These are phyloP conservation scores for Echinops telfairi DNA, from an alignment of 2,113 vertebrate genomes.

Conservation along the genomic window DNA sequence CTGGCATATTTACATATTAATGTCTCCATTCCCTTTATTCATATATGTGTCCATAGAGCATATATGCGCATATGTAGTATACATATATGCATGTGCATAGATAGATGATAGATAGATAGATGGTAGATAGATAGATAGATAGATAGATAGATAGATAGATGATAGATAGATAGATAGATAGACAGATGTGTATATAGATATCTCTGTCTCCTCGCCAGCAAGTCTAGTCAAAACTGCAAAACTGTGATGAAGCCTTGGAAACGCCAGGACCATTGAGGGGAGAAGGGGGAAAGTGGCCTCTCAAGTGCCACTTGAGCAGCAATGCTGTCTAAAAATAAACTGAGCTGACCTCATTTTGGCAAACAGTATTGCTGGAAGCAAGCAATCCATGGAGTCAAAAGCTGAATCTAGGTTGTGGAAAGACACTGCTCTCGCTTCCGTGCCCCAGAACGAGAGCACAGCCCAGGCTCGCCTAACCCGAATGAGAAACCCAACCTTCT, in stretches of 20 bases:
- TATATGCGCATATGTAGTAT: neutral
- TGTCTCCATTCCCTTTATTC: neutral
- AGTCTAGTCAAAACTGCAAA: neutral
- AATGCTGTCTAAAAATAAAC: neutral
- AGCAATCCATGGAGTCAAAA: neutral
- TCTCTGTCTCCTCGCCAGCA: neutral
- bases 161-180: no score
- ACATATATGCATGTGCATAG: no score
- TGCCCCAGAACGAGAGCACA: neutral
- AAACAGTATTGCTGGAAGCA: neutral
- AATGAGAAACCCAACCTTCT: neutral
- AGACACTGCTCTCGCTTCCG: neutral
- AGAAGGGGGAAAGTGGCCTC: neutral
- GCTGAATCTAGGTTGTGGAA: neutral
- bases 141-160: no score
- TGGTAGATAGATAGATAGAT: no score
- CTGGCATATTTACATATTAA: neutral
- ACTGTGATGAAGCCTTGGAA: neutral
- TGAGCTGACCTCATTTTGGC: slow-evolving; percentile 29
- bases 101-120: no score
- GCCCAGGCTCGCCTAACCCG: neutral
- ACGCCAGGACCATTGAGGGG: neutral
- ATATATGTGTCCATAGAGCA: neutral
- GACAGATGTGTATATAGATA: no score
- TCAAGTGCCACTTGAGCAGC: neutral